Evolutionary conservation across 2,797 vertebrate genomes (phyloP), one percentile per base, ranked within the genome.

Genomic region (Ambastaia sidthimunki): DNA sequence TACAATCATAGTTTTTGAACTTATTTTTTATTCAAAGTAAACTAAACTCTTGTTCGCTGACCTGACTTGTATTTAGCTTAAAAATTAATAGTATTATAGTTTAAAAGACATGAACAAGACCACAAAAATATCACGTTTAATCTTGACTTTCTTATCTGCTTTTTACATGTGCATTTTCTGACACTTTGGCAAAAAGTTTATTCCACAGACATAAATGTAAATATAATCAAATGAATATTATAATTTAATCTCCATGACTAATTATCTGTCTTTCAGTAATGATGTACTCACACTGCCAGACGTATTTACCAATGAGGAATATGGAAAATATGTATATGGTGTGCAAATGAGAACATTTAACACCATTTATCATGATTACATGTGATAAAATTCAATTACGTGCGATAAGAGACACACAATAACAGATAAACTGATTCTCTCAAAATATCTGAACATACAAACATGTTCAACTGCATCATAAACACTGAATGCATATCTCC

Each of bases 401-500:
- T 54, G 31, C 12, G n/a, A 81, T 72, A 78, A 54, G 75, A 85
- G 28, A 60, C 79, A 72, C 73, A 73, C 84, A 82, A 76, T 71
- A 65, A 57, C 63, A 80, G 63, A 80, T 67, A 73, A 82, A 74
- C 37, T 71, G 47, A 80, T 81, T 87, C 85, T 37, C 77, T 65
- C 37, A 62, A 78, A 67, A 65, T 63, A 62, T 79, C 60, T 52
- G 15, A 80, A 74, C 48, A 63, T 74, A 65, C 37, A 63, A 60
- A 54, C 15, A 71, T 28, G 48, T 57, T 71, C 44, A 74, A 54
- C 57, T 19, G n/a, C 41, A 48, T 41, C 11, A 67, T 28, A 54
- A 60, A 54, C 2, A 77, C 25, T 65, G 71, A 3, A 65, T n/a
- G 79, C 76, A 72, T 60, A 85, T 44, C 72, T 10, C 71, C 84